Evolutionary conservation across 2,888 invertebrate genomes (phyloP), one percentile per base, ranked within the genome.

Genomic region (Pseudeuparius sepicola): DNA sequence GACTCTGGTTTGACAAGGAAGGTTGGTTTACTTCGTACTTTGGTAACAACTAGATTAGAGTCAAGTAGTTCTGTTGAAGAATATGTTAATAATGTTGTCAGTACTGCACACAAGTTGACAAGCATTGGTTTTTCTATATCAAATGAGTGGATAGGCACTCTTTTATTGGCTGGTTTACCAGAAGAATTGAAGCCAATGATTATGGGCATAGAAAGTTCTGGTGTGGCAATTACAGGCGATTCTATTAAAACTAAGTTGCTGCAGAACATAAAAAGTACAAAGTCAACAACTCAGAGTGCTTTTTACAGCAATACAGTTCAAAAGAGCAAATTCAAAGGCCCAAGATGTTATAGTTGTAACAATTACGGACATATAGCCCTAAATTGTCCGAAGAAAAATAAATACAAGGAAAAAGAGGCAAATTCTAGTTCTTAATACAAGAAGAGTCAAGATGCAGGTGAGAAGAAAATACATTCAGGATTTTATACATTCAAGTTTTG

Each of bases 161-260:
- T n/a, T n/a, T n/a, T n/a, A n/a, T n/a, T n/a, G n/a, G n/a, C n/a
- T n/a, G n/a, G n/a, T 51, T 1, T 54, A n/a, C 48, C 50, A 11
- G 49, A 52, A 12, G 36, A 44, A 12, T 51, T 48, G 31, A 37
- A 41, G n/a, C 53, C 53, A 2, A 50, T 55, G 49, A 50, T 54
- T n/a, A 48, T 51, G 42, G 47, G 37, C 3, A 23, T 47, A 4
- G 47, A 50, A 32, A 50, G 43, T 27, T 50, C 43, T 14, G 51
- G 52, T 33, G 42, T 29, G n/a, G 34, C 25, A 29, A 32, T 32
- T 10, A 35, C 12, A n/a, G 32, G 24, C 13, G 32, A 31, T 31
- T 4, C 17, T 11, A 20, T 16, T 30, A 35, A 43, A 24, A 10
- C 27, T 18, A 43, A 39, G 11, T 31, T 30, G 7, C 24, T 28